These are phyloP conservation scores for Monodelphis domestica DNA, from an alignment of 2,797 vertebrate species.

Conservation along the genomic window DNA sequence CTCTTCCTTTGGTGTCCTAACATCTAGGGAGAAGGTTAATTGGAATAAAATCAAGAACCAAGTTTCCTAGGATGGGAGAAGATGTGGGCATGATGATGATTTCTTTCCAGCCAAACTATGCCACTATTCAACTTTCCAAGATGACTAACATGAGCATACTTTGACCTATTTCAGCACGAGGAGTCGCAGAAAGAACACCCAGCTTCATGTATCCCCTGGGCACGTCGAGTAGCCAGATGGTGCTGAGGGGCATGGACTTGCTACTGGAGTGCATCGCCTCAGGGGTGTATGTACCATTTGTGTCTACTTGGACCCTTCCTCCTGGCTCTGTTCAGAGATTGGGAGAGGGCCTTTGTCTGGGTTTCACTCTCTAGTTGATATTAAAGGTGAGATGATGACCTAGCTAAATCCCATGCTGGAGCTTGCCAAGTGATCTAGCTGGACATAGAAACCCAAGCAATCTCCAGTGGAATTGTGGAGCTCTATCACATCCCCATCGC, in stretches of 20 bases:
- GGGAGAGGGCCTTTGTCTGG: background rate
- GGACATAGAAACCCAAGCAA: background rate
- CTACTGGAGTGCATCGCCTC: constrained; percentile 97
- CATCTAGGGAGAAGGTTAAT: constrained; percentile 22
- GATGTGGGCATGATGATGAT: background rate
- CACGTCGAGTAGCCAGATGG: constrained; percentile 93
- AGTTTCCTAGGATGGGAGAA: background rate
- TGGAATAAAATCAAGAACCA: background rate
- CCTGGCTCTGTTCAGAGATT: background rate
- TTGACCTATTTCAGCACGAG: constrained; percentile 88
- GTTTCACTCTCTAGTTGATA: background rate
- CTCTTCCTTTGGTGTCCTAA: constrained; percentile 23
- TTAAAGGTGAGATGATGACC: background rate
- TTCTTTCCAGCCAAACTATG: constrained; percentile 38
- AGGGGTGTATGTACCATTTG: constrained; percentile 90
- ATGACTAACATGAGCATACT: constrained; percentile 52
- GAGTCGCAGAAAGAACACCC: constrained; percentile 90
- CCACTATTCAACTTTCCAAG: background rate
- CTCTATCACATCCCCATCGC: background rate
- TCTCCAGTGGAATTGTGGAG: background rate
- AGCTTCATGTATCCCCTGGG: constrained; percentile 93
- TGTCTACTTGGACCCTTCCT: background rate
- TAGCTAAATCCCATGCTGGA: background rate
- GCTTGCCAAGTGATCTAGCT: too few relatives aligned
- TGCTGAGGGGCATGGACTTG: constrained; percentile 93